Evolutionary conservation across 2,888 invertebrate genomes (phyloP), one percentile per base, ranked within the genome.

Genomic region (Tinea pellionella): DNA sequence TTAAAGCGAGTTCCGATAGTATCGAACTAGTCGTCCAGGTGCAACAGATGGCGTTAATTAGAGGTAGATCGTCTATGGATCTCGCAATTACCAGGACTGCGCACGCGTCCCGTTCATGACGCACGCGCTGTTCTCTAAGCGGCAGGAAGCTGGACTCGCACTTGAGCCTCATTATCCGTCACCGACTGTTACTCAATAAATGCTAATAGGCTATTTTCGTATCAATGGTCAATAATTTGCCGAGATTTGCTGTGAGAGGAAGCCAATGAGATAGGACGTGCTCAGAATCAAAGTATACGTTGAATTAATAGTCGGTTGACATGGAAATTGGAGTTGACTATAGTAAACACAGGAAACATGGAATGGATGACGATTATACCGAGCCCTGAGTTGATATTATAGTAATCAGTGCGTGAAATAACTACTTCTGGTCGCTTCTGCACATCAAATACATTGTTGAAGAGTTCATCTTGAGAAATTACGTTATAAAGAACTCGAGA

Each of bases 91-190:
- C 24, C 16, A 13, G 24, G 24, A 47, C 9, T 13, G 30, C 47
- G 59, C 57, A 57, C 72, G 69, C 68, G 63, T 64, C 60, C 24
- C 62, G 65, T 62, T 65, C 65, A 66, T 64, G 63, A 65, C 68
- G 69, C 68, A 64, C 68, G 70, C 69, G 70, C 71, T 63, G 69
- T 70, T 70, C 69, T 68, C 68, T 68, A 67, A 64, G 61, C 65
- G 70, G 19, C 61, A 58, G 61, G 61, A 61, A 61, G 61, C 47
- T 9, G 69, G 69, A 70, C 66, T 64, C 16, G 51, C 61, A 65
- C 59, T 43, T 61, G 64, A 64, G 66, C 67, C 66, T 67, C 67
- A 71, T 72, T 72, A 69, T 65, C 64, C 63, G 63, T 63, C 65
- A 64, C 62, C 53, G 16, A 24, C 62, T 63, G 66, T 67, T 66